Base-by-base conservation (phyloP, 2,888 invertebrate genomes). In the Papilio gigon region DNA sequence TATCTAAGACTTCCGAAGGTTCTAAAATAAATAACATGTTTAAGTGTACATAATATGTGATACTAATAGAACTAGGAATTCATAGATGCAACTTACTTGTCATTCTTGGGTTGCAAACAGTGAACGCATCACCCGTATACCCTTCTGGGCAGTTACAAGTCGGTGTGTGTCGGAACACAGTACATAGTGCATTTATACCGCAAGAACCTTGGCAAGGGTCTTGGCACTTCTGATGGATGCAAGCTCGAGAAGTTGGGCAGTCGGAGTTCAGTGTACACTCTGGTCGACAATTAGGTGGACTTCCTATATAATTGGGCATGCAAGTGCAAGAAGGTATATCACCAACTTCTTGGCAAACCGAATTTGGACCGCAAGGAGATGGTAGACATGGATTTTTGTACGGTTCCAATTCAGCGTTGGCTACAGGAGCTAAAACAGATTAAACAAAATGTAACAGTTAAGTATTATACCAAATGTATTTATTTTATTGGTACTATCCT, bases 161-260 rank as follows among this genome's bases (percentile, higher is more conserved):
- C 9, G 96, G 96, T 64, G 93, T 94, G 77, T 97, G 96, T 77
- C 94, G 94, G 17, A 94, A 92, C 12, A 96, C 95, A 47, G 87
- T 85, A 78, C 95, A 94, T 70, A 93, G 79, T 59, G 95, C 93
- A 72, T 89, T 85, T 65, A 94, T 84, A 64, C 95, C 95, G 74
- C 96, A 97, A 66, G 94, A 93, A 17, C 95, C 95, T 40, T 92
- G 92, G 78, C 96, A 96, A 53, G 96, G 96, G 85, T 96, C 94
- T 69, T 92, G 91, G 81, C 96, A 96, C 85, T 94, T 94, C 77
- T 95, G 94, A 77, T 94, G 93, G 53, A 95, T 93, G 79, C 96
- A 96, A 42, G 96, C 95, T 79, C 92, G 92, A 71, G 94, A 92
- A 71, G 93, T 93, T 56, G 93, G 84, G 83, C 96, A 96, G 80